Evolutionary conservation across 2,797 vertebrate species (phyloP).

Genomic region (Glyptemys insculpta): DNA sequence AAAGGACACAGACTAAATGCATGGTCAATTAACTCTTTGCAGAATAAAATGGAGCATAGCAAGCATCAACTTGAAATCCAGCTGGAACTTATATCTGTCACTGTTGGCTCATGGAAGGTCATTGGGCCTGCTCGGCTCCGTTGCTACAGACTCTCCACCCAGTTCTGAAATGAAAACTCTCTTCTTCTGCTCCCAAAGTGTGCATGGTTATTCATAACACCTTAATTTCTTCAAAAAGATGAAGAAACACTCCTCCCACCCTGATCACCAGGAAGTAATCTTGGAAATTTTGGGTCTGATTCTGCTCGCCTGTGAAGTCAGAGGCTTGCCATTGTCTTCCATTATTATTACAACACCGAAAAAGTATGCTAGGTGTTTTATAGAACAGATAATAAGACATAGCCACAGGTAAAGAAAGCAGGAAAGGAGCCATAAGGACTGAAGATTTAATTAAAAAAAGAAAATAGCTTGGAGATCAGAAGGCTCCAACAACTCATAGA

Average conservation of each 20-base stretch:
- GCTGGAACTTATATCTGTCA: background rate
- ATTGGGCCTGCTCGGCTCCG: background rate
- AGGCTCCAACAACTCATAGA: background rate
- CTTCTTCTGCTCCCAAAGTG: background rate
- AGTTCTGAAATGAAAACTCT: constrained; percentile 20
- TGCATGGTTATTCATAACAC: background rate
- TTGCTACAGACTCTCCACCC: background rate
- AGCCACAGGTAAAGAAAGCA: constrained; percentile 12
- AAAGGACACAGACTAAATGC: background rate
- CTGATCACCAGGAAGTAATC: background rate
- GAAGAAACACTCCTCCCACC: background rate
- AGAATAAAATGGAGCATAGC: background rate
- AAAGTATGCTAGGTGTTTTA: background rate
- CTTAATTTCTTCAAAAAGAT: background rate
- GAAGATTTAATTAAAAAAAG: constrained; percentile 21
- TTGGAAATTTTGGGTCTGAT: background rate
- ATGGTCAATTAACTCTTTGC: background rate
- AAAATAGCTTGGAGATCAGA: background rate
- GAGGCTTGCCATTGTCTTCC: background rate
- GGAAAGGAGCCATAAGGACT: fast-evolving
- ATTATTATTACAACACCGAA: background rate
- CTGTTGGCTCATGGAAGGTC: too few species aligned
- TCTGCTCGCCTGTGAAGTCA: background rate
- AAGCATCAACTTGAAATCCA: background rate
- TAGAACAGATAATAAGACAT: constrained; percentile 6